Base-by-base conservation (phyloP, 2,888 invertebrate species). In the Trachelus troglodyta region DNA sequence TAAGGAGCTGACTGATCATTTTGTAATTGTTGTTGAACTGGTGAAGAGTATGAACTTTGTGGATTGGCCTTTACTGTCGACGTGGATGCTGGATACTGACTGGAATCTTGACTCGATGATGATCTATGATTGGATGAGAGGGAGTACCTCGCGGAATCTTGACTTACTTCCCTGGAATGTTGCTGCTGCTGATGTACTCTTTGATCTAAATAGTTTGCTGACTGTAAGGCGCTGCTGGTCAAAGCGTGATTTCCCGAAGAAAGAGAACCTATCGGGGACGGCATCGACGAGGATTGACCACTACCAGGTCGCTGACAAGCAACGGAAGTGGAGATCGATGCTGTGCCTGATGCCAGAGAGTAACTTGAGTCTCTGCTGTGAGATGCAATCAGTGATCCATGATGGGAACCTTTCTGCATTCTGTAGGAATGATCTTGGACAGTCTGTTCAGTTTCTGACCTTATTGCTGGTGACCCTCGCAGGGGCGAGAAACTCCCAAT, bases 1-100 rank as follows among this genome's bases (percentile, higher is more conserved):
- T 97, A 97, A 0, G 97, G 97, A 56, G 96, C 96, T 77, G 95
- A 94, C 81, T 95, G 94, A 82, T 95, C 95, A 31, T 93, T 93
- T n/a, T 85, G 86, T 69, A 81, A 85, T 34, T 82, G 82, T 75
- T 81, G 83, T 15, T 23, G 84, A 83, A 11, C 82, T 79, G 77
- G 86, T 69, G 83, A 75, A 35, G 85, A 78, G 75, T 84, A 81
- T 23, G 85, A 83, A 68, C 34, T 80, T 30, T 81, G 80, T n/a
- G 80, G 76, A 33, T 80, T 83, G 1, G 82, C 12, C 31, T 83
- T 85, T 0, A 83, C 78, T 4, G 83, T 80, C 6, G 84, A 82
- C 9, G 81, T 75, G 4, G 85, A 79, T 4, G 79, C 34, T 0
- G 83, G 78, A 73, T 84, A 84, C 23, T 84, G 83, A 74, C 81